Percentiles rank a stretch among this genome's conserved stretches.
Evolutionary conservation across 1,140 invertebrate species (phyloP).

Genomic region (Drosophila sucinea): DNA sequence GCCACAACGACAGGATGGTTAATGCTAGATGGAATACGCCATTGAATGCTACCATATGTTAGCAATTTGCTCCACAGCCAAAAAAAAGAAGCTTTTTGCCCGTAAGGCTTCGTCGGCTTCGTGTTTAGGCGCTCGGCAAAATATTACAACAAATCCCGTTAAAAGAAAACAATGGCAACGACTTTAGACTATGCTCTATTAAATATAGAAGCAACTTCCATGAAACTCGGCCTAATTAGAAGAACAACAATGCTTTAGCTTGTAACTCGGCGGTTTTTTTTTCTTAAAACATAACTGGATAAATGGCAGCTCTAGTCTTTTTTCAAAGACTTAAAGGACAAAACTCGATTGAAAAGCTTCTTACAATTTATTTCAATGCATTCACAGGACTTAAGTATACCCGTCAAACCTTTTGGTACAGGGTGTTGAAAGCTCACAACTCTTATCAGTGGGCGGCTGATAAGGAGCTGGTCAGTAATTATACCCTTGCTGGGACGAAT

Average conservation of each 20-base stretch:
- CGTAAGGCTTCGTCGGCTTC: constrained; percentile 36
- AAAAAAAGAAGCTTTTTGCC: constrained; percentile 41
- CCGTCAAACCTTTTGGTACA: not conserved
- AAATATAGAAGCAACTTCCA: too few relatives aligned
- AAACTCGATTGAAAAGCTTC: not conserved
- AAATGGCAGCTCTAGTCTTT: too few relatives aligned
- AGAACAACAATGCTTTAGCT: too few relatives aligned
- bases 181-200: not conserved
- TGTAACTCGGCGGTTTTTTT: too few relatives aligned
- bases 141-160: constrained; percentile 7
- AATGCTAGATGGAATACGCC: constrained; percentile 67
- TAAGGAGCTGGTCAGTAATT: constrained; percentile 48
- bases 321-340: too few relatives aligned
- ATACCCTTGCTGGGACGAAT: constrained; percentile 28
- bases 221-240: too few relatives aligned
- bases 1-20: constrained; percentile 72
- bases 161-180: not conserved
- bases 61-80: constrained; percentile 47
- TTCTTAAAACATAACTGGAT: too few relatives aligned
- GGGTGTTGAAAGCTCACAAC: constrained; percentile 28
- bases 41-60: constrained; percentile 73
- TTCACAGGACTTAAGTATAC: not conserved
- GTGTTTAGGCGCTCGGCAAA: constrained; percentile 8
- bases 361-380: not conserved
- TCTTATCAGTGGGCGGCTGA: constrained; percentile 57